Evolutionary conservation across 1,140 invertebrate genomes (phyloP).

Genomic region (Drosophila tristis): DNA sequence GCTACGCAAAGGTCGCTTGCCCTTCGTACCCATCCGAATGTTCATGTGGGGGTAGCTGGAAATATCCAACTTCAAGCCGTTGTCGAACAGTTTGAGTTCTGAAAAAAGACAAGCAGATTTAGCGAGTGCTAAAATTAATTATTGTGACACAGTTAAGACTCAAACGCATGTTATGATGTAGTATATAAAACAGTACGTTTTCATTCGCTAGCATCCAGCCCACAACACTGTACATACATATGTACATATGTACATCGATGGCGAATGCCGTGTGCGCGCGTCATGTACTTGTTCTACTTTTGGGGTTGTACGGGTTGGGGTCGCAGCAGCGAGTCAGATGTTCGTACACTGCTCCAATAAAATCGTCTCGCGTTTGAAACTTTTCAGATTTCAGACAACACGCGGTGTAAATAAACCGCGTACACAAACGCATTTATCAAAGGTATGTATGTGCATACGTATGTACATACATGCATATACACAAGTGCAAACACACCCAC

Average conservation of each 20-base stretch:
- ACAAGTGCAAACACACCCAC: slow-evolving; percentile 13
- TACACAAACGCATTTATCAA: slow-evolving; percentile 14
- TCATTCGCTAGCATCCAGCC: slow-evolving; percentile 41
- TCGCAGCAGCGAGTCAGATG: slow-evolving; percentile 35
- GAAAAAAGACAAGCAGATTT: slow-evolving; percentile 47
- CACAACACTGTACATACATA: slow-evolving; percentile 20
- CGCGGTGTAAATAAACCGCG: slow-evolving; percentile 74
- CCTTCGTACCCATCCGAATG: slow-evolving; percentile 85
- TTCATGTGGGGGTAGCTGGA: slow-evolving; percentile 84
- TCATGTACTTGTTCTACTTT: slow-evolving; percentile 58
- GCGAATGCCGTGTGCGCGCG: slow-evolving; percentile 70
- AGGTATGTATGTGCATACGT: slow-evolving; percentile 35
- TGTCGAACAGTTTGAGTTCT: slow-evolving; percentile 83
- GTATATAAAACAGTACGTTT: slow-evolving; percentile 38
- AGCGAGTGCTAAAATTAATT: slow-evolving; percentile 30
- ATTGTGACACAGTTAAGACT: slow-evolving; percentile 38
- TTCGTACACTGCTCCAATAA: slow-evolving; percentile 75
- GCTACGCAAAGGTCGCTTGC: slow-evolving; percentile 89
- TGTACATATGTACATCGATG: slow-evolving; percentile 23
- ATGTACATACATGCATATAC: slow-evolving; percentile 4
- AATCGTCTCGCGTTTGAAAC: slow-evolving; percentile 79
- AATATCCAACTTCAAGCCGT: slow-evolving; percentile 84
- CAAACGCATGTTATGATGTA: slow-evolving; percentile 20
- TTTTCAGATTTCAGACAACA: slow-evolving; percentile 69
- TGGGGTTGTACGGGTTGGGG: neutral